These are phyloP conservation scores for Ophiodon elongatus DNA, from an alignment of 2,113 vertebrate genomes.

Conservation along the genomic window DNA sequence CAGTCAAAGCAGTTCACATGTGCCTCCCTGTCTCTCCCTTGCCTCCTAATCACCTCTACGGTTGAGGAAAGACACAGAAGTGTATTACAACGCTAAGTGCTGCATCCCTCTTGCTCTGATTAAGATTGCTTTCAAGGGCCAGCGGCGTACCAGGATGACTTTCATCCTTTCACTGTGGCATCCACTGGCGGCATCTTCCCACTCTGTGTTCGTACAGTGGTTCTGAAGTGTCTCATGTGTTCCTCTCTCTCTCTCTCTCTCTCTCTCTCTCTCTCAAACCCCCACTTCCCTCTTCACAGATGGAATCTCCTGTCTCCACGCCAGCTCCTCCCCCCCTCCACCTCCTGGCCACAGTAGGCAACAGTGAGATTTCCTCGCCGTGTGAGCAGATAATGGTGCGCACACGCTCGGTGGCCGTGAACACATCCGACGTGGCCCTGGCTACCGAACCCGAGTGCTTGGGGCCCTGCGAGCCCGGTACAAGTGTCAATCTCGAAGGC, in stretches of 20 bases:
- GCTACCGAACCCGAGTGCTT: conserved; percentile 97
- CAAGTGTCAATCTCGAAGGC: conserved; percentile 98
- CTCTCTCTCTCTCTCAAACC: conserved; percentile 30
- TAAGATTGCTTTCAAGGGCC: conserved; percentile 22
- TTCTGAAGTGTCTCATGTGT: conserved; percentile 65
- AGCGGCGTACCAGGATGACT: conserved; percentile 40
- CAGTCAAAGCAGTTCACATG: conserved; percentile 45
- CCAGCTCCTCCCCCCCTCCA: conserved; percentile 94
- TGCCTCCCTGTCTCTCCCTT: conserved; percentile 27
- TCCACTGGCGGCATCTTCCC: conserved; percentile 47
- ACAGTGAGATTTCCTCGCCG: conserved; percentile 94
- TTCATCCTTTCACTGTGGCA: conserved; percentile 46
- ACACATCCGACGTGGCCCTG: conserved; percentile 96
- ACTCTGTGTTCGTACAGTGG: conserved; percentile 58
- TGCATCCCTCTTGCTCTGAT: conserved; percentile 23
- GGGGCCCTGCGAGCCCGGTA: conserved; percentile 97
- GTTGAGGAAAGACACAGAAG: conserved; percentile 37
- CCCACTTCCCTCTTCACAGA: conserved; percentile 83
- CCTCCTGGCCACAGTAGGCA: conserved; percentile 92
- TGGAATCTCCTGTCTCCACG: conserved; percentile 96
- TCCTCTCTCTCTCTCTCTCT: conserved; percentile 36
- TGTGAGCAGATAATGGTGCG: conserved; percentile 99
- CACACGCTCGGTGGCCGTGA: conserved; percentile 96
- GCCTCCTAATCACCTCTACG: conserved; percentile 64
- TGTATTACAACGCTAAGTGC: conserved; percentile 27